Conservation (phyloP, 2,797 vertebrate genomes). For the Notolepis coatsorum region DNA sequence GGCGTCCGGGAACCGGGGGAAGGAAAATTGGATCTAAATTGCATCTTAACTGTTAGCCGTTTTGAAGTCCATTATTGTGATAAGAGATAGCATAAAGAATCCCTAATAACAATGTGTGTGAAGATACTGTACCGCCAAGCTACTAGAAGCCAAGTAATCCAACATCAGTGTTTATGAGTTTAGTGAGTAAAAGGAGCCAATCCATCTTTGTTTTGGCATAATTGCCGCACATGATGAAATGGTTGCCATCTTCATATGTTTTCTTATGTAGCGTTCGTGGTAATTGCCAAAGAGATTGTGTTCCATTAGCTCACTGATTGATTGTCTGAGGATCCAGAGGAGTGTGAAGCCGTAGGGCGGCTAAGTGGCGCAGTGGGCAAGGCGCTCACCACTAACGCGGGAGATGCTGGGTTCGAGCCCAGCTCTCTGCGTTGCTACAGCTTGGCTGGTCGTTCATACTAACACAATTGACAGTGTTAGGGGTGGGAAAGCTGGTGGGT, state of each 20-base stretch:
- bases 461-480: too few relatives aligned
- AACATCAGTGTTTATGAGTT: constrained; percentile 15
- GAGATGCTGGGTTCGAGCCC: too few relatives aligned
- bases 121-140: constrained; percentile 24
- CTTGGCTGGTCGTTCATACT: too few relatives aligned
- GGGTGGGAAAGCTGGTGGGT: too few relatives aligned
- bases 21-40: constrained; percentile 18
- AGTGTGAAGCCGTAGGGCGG: too few relatives aligned
- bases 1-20: constrained; percentile 9
- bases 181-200: constrained; percentile 42
- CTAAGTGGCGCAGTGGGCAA: too few relatives aligned
- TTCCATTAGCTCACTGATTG: neutral
- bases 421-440: too few relatives aligned
- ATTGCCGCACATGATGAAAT: constrained; percentile 45
- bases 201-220: constrained; percentile 20
- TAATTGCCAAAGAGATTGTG: constrained; percentile 25
- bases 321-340: too few relatives aligned
- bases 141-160: too few relatives aligned
- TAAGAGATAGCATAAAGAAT: neutral
- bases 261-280: constrained; percentile 28
- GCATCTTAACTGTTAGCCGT: constrained; percentile 6
- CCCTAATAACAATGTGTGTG: too few relatives aligned
- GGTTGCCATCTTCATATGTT: constrained; percentile 41
- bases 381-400: too few relatives aligned
- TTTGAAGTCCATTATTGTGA: constrained; percentile 10